phyloP scores from a whole-genome alignment of 2,888 invertebrate species.

The Eumerus sabulonum region DNA sequence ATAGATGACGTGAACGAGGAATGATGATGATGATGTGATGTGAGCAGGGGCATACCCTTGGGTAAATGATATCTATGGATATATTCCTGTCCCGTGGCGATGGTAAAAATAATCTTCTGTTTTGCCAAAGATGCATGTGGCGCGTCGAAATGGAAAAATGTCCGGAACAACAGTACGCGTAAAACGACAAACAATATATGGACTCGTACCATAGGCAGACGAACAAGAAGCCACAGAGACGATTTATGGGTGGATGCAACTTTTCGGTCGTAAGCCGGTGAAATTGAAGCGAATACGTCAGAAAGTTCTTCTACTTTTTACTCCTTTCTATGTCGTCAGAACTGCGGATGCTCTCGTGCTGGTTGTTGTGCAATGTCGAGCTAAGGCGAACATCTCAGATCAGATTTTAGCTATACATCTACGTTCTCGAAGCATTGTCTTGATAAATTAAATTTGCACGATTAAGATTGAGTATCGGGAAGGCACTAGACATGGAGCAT shows the following conservation, averaged over 20 bases:
- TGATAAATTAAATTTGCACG: background rate
- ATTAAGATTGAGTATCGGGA: background rate
- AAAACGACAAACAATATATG: too few relatives aligned
- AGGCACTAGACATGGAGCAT: too few relatives aligned
- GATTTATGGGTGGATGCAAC: constrained; percentile 18
- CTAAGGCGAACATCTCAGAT: too few relatives aligned
- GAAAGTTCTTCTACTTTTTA: background rate
- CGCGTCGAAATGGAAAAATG: constrained; percentile 26
- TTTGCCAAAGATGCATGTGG: background rate
- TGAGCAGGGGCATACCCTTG: constrained; percentile 41
- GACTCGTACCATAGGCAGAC: too few relatives aligned
- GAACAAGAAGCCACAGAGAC: background rate
- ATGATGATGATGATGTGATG: constrained; percentile 15
- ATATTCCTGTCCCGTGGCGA: constrained; percentile 16
- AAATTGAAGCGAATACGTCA: constrained; percentile 9
- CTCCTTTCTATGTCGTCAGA: too few relatives aligned
- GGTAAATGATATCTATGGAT: constrained; percentile 16
- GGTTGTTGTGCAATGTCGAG: too few relatives aligned
- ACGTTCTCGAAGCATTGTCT: too few relatives aligned
- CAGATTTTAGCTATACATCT: too few relatives aligned
- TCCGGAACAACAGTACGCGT: constrained; percentile 15
- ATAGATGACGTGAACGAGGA: constrained; percentile 35
- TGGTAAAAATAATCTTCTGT: constrained; percentile 35
- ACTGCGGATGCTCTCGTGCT: too few relatives aligned
- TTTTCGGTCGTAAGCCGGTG: constrained; percentile 19